These are phyloP conservation scores for Drosophila multiciliata DNA, from an alignment of 2,888 invertebrate species.

Conservation along the genomic window DNA sequence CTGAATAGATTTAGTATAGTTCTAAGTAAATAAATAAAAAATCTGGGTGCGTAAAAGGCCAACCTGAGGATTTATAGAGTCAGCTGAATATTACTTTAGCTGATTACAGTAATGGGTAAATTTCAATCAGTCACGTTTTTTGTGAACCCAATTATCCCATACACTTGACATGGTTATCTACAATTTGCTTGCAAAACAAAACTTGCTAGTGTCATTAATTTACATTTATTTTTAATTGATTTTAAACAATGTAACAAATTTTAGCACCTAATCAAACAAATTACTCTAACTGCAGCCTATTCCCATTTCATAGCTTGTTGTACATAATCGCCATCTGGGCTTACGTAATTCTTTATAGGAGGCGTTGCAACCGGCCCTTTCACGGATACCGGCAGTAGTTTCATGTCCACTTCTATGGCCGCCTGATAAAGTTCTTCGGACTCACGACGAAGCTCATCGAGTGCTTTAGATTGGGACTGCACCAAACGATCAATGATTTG, in stretches of 20 bases:
- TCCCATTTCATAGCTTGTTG: constrained; percentile 93
- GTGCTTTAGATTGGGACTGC: constrained; percentile 90
- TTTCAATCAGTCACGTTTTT: neutral
- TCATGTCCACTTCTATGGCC: constrained; percentile 92
- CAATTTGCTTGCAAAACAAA: constrained; percentile 3
- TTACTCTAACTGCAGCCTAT: constrained; percentile 66
- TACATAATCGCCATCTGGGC: constrained; percentile 95
- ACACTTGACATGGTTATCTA: constrained; percentile 2
- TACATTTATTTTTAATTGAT: constrained; percentile 30
- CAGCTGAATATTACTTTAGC: neutral
- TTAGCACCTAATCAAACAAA: constrained; percentile 37
- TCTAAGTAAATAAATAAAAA: neutral
- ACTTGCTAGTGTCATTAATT: constrained; percentile 15
- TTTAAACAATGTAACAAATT: constrained; percentile 47
- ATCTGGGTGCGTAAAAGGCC: neutral
- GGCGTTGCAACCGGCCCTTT: constrained; percentile 94
- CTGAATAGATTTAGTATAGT: neutral
- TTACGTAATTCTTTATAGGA: constrained; percentile 91
- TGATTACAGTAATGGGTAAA: constrained; percentile 1
- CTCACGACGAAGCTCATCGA: constrained; percentile 91
- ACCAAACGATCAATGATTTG: constrained; percentile 89
- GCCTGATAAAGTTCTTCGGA: constrained; percentile 95
- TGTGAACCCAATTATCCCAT: neutral
- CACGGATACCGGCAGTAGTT: constrained; percentile 88
- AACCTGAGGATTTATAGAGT: neutral